Conservation (phyloP, 64 coral and sea anemone species). For the Porites australiensis region DNA sequence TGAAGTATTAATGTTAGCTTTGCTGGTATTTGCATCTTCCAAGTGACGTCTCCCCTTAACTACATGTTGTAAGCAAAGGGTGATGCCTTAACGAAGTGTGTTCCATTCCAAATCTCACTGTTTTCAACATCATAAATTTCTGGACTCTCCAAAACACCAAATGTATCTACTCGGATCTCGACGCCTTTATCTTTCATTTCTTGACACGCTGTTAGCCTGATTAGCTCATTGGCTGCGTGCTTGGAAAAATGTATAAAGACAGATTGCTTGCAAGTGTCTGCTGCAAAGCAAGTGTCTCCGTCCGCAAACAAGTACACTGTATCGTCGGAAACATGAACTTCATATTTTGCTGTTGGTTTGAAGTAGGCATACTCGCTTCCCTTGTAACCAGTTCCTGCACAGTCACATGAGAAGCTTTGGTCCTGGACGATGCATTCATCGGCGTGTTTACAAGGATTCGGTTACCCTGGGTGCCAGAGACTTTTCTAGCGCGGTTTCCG, state of each 20-base stretch:
- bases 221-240: neutral
- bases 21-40: neutral
- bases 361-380: slow-evolving; percentile 10
- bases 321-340: neutral
- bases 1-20: neutral
- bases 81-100: neutral
- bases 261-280: slow-evolving; percentile 22
- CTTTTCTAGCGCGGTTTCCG: too few species aligned
- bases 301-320: neutral
- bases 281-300: slow-evolving; percentile 36
- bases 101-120: slow-evolving; percentile 2
- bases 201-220: neutral
- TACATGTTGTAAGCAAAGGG: neutral
- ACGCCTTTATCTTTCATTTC: neutral
- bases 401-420: neutral
- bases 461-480: too few species aligned
- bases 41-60: neutral
- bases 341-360: slow-evolving; percentile 19
- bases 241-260: slow-evolving; percentile 22
- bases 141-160: neutral
- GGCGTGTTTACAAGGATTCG: slow-evolving; percentile 41
- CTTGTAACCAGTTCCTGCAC: slow-evolving; percentile 46
- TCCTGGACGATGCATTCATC: neutral
- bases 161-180: neutral
- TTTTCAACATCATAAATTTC: neutral